phyloP scores from a whole-genome alignment of 2,113 vertebrate species.

The Aegithalos caudatus region DNA sequence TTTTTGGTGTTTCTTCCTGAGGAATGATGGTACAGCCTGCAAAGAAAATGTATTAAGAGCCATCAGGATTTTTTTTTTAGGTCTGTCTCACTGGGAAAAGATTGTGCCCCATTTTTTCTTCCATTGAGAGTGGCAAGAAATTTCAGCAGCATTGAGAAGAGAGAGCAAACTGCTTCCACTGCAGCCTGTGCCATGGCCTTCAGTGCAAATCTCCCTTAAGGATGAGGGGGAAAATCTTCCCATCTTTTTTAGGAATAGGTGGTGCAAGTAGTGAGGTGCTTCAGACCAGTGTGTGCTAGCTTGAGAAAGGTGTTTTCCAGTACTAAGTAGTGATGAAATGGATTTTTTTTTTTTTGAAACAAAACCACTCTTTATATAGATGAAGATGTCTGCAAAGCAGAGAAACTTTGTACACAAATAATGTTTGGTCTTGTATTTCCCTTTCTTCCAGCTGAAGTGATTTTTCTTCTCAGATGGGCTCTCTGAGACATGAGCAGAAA shows the following conservation, averaged over 20 bases:
- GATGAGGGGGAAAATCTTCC: background rate
- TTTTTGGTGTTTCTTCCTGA: background rate
- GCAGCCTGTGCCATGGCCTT: background rate
- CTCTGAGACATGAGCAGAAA: background rate
- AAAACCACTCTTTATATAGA: background rate
- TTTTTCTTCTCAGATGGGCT: background rate
- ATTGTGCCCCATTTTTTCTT: background rate
- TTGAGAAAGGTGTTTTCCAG: background rate
- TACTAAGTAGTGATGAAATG: background rate
- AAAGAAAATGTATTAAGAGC: background rate
- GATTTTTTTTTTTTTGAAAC: background rate
- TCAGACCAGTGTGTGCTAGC: background rate
- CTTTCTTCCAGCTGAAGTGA: background rate
- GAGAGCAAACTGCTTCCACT: background rate
- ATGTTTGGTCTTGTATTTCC: background rate
- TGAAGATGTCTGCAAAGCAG: background rate
- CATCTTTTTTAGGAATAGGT: background rate
- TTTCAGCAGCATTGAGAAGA: background rate
- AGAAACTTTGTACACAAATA: background rate
- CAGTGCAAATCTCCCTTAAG: background rate
- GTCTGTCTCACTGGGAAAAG: background rate
- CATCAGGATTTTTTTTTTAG: background rate
- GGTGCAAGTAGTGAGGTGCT: background rate
- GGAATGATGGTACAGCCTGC: background rate
- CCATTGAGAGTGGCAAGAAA: background rate